phyloP scores from a whole-genome alignment of 2,888 invertebrate genomes.

The Aricia artaxerxes region DNA sequence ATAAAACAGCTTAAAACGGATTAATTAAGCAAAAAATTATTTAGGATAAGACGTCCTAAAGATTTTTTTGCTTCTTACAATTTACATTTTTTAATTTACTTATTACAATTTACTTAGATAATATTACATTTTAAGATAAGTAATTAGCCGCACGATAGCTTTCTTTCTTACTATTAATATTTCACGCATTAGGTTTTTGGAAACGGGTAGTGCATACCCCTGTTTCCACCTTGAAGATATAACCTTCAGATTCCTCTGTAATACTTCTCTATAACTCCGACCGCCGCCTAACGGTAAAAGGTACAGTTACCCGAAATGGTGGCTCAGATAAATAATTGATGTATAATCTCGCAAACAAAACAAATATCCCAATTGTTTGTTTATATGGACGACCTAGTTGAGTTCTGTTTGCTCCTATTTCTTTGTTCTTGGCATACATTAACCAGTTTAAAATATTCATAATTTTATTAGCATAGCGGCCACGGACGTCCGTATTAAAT shows the following conservation, averaged over 20 bases:
- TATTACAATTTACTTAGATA: no score
- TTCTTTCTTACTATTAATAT: no score
- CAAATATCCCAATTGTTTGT: background rate
- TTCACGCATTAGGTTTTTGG: no score
- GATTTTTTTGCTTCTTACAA: no score
- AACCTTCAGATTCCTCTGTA: background rate
- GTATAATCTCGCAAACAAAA: conserved; percentile 28
- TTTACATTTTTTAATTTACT: background rate
- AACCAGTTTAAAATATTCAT: conserved; percentile 3
- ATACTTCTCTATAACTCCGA: background rate
- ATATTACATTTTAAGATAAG: no score
- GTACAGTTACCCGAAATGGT: conserved; percentile 55
- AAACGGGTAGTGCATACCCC: no score
- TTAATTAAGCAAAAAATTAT: background rate
- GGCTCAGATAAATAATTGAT: conserved; percentile 25
- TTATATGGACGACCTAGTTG: conserved; percentile 12
- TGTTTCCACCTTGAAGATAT: background rate
- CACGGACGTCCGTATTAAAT: background rate
- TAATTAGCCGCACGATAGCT: no score
- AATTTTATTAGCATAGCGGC: background rate
- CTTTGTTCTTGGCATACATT: conserved; percentile 9
- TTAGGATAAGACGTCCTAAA: no score
- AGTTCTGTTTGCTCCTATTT: background rate
- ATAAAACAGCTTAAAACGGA: background rate
- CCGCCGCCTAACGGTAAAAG: conserved; percentile 58